Evolutionary conservation across 2,888 invertebrate species (phyloP).

Genomic region (Alviniconcha strummeri): DNA sequence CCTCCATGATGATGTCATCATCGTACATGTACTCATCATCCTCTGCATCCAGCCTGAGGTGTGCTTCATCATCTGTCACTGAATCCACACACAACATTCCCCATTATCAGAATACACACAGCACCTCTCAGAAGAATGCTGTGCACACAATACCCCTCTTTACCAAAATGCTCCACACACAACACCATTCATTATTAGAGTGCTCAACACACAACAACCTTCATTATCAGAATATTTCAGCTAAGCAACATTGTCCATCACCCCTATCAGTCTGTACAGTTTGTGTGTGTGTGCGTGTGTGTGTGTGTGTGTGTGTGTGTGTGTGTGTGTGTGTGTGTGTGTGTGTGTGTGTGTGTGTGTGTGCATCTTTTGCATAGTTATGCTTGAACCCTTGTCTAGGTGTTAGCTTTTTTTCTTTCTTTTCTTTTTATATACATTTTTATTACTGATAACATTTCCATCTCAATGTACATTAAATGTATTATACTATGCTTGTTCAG

Average conservation of each 20-base stretch:
- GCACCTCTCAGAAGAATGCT: not conserved
- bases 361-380: no score
- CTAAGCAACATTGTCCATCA: no score
- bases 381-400: not conserved
- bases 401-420: not conserved
- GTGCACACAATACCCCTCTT: not conserved
- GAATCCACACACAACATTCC: not conserved
- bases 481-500: not conserved
- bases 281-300: not conserved
- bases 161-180: no score
- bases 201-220: no score
- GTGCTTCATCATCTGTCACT: slow-evolving; percentile 25
- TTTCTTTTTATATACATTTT: not conserved
- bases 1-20: slow-evolving; percentile 42
- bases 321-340: no score
- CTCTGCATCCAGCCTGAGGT: slow-evolving; percentile 23
- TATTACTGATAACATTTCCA: no score
- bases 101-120: no score
- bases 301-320: no score
- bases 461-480: not conserved
- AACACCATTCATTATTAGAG: no score
- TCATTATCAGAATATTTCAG: no score
- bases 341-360: no score
- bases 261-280: not conserved
- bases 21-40: slow-evolving; percentile 41